A percentile compares a stretch with the other conserved stretches of the same genome.
Evolutionary conservation across 2,113 vertebrate genomes (phyloP).

Genomic region (Cinclus mexicanus): DNA sequence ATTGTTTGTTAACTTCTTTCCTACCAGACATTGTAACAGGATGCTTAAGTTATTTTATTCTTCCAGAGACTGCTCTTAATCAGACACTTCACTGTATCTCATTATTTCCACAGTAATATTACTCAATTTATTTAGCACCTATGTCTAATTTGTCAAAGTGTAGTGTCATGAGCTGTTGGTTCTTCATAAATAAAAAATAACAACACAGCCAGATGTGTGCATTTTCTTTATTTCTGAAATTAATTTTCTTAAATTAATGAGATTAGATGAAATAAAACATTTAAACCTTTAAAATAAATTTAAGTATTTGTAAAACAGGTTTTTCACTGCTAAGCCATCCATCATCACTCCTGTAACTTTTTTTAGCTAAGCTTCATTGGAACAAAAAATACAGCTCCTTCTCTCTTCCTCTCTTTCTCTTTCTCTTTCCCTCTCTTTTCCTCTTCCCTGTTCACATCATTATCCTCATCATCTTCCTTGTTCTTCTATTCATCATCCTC

Average conservation of each 20-base stretch:
- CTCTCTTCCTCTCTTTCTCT: neutral
- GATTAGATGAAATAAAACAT: neutral
- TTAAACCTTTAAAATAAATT: neutral
- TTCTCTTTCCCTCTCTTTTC: neutral
- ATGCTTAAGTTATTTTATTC: neutral
- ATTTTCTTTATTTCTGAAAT: neutral
- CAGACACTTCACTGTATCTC: neutral
- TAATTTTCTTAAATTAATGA: neutral
- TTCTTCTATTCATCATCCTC: neutral
- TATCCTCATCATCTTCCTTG: neutral
- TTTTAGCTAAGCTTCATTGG: neutral
- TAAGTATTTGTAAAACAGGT: neutral
- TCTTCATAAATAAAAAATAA: neutral
- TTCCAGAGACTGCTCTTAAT: neutral
- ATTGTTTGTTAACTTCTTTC: neutral
- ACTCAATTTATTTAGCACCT: neutral
- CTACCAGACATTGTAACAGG: neutral
- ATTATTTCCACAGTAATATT: neutral
- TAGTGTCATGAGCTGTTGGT: neutral
- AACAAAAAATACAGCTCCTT: neutral
- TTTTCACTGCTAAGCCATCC: neutral
- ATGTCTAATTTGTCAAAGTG: neutral
- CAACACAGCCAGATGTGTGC: neutral
- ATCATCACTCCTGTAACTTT: neutral
- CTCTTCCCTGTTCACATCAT: neutral